These are phyloP conservation scores for Axis porcinus DNA, from an alignment of 2,113 vertebrate species.

Conservation along the genomic window DNA sequence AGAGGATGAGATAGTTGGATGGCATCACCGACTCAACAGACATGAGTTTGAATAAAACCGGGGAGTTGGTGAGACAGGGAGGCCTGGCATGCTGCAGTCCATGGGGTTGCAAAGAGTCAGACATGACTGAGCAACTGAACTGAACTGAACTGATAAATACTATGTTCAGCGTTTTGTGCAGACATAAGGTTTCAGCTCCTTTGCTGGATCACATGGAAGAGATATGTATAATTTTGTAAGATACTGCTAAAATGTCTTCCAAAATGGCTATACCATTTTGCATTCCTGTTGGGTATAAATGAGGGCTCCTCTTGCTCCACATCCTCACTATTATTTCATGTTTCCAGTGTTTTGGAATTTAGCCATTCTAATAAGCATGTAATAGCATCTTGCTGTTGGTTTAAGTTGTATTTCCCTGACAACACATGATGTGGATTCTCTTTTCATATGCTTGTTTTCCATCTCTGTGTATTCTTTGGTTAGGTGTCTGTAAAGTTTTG, in stretches of 20 bases:
- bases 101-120: neutral
- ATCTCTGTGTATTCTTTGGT: neutral
- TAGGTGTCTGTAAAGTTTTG: neutral
- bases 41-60: neutral
- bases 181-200: neutral
- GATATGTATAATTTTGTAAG: neutral
- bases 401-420: neutral
- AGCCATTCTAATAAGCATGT: neutral
- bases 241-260: neutral
- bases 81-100: neutral
- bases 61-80: neutral
- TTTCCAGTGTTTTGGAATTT: neutral
- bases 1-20: neutral
- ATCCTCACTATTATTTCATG: neutral
- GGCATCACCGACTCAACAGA: neutral
- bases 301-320: neutral
- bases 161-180: neutral
- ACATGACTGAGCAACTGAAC: fast-evolving
- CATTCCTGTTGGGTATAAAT: neutral
- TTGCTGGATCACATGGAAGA: neutral
- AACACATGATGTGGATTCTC: neutral
- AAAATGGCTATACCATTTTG: neutral
- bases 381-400: neutral
- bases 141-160: neutral
- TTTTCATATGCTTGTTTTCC: neutral